phyloP scores from a whole-genome alignment of 2,797 vertebrate species.

The Tarsius wallacei region DNA sequence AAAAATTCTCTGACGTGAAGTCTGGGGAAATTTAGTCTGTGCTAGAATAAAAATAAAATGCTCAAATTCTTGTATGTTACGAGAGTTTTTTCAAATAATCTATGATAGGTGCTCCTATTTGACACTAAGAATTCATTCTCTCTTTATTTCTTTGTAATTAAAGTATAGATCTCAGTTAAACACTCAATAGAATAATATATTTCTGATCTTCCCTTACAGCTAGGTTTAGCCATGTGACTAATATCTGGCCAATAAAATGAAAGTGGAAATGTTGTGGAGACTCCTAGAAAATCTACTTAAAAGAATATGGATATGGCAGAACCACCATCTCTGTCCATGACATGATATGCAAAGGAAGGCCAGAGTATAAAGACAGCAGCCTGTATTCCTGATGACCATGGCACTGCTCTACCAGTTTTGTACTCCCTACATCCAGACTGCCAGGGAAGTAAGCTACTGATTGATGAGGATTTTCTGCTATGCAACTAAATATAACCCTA shows the following conservation, averaged over 20 bases:
- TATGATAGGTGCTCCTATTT: neutral
- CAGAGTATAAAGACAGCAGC: neutral
- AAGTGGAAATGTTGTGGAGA: conserved; percentile 5
- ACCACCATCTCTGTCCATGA: neutral
- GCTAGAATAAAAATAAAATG: neutral
- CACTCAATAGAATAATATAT: neutral
- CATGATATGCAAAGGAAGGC: neutral
- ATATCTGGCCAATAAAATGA: neutral
- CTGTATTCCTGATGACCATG: neutral
- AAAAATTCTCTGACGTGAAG: neutral
- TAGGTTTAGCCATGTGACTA: neutral
- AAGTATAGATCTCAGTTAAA: neutral
- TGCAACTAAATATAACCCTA: conserved; percentile 4
- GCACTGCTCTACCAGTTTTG: neutral
- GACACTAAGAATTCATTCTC: neutral
- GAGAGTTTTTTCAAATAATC: neutral
- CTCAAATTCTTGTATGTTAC: neutral
- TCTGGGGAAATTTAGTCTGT: neutral
- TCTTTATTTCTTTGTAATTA: neutral
- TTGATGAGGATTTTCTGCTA: conserved; percentile 13
- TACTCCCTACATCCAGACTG: neutral
- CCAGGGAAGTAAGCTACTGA: neutral
- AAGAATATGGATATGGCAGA: neutral
- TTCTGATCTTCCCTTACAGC: neutral
- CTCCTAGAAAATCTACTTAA: neutral